Conservation (phyloP, 2,113 vertebrate species). For the Myiozetetes cayanensis region DNA sequence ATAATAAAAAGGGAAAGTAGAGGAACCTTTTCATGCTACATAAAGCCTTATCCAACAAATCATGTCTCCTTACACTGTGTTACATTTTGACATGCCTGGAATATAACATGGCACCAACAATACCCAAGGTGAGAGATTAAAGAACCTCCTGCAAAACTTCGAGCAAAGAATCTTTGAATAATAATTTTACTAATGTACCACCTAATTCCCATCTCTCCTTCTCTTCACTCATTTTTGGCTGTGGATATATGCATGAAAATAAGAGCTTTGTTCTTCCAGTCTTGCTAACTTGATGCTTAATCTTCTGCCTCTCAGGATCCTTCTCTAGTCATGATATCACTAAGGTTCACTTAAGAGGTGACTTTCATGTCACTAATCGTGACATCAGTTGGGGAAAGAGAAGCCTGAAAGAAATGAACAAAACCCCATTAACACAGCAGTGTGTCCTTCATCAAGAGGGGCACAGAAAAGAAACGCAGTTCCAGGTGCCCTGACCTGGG, state of each 20-base stretch:
- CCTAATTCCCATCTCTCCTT: neutral
- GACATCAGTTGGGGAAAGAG: neutral
- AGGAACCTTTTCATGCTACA: constrained; percentile 22
- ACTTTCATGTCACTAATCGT: neutral
- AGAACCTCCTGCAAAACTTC: constrained; percentile 5
- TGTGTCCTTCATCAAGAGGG: neutral
- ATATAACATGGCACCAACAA: neutral
- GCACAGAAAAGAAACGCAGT: constrained; percentile 5
- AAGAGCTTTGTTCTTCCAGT: neutral
- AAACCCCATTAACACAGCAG: constrained; percentile 33
- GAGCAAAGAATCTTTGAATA: neutral
- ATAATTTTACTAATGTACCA: constrained; percentile 7
- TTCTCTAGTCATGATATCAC: neutral
- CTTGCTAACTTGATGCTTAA: neutral
- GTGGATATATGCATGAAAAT: neutral
- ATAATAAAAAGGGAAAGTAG: constrained; percentile 21
- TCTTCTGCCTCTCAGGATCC: neutral
- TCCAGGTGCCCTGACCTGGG: constrained; percentile 10
- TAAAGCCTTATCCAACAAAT: constrained; percentile 25
- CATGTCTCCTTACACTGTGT: neutral
- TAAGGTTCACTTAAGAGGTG: neutral
- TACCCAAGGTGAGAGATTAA: constrained; percentile 27
- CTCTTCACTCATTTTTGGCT: constrained; percentile 2
- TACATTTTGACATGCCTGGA: neutral
- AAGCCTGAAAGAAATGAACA: constrained; percentile 10